Conservation (phyloP, 2,797 vertebrate species). For the Champsocephalus gunnari region DNA sequence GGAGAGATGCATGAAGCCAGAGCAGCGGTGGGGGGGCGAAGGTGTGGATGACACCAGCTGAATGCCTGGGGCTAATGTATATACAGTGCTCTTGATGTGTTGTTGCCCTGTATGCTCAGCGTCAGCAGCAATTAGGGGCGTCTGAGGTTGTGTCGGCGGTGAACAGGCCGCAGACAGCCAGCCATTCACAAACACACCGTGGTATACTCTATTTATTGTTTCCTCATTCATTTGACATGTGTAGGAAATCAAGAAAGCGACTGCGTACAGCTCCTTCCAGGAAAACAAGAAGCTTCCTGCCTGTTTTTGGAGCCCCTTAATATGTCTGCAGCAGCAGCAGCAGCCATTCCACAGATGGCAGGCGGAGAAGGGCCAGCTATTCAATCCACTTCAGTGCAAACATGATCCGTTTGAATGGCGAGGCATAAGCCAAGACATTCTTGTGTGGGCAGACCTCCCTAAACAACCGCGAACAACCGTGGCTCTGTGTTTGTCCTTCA, state of each 20-base stretch:
- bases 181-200: slow-evolving; percentile 50
- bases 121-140: slow-evolving; percentile 53
- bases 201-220: slow-evolving; percentile 44
- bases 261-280: slow-evolving; percentile 20
- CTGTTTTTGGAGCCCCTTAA: slow-evolving; percentile 52
- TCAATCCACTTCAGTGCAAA: slow-evolving; percentile 73
- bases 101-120: slow-evolving; percentile 39
- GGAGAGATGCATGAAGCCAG: slow-evolving; percentile 72
- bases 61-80: slow-evolving; percentile 54
- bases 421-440: slow-evolving; percentile 76
- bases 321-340: slow-evolving; percentile 67
- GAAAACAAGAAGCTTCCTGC: slow-evolving; percentile 59
- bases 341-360: slow-evolving; percentile 75
- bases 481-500: slow-evolving; percentile 68
- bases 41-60: slow-evolving; percentile 64
- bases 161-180: slow-evolving; percentile 36
- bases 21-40: slow-evolving; percentile 10
- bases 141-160: slow-evolving; percentile 34
- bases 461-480: slow-evolving; percentile 71
- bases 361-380: slow-evolving; percentile 69
- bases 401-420: slow-evolving; percentile 77
- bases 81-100: slow-evolving; percentile 43
- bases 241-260: slow-evolving; percentile 23
- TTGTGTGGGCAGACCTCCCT: slow-evolving; percentile 79
- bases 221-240: slow-evolving; percentile 36